phyloP scores from a whole-genome alignment of 2,797 vertebrate genomes.

The Gallinago nigripennis region DNA sequence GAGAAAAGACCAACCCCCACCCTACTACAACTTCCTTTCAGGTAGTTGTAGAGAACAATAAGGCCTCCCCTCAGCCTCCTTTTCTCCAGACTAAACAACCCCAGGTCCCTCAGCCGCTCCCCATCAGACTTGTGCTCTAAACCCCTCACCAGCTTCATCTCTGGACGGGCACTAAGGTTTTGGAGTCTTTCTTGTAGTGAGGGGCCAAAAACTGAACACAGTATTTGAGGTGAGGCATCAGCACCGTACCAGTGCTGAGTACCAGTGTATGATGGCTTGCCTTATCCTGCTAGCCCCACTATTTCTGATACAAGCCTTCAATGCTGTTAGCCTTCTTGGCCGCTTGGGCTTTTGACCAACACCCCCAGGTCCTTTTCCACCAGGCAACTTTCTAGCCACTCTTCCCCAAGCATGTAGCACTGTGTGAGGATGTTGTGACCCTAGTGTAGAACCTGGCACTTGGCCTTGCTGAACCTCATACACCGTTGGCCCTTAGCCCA shows the following conservation, averaged over 20 bases:
- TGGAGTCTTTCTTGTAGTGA: no score
- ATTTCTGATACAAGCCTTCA: no score
- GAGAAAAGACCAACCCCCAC: background rate
- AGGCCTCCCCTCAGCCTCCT: background rate
- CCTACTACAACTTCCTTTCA: background rate
- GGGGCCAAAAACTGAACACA: no score
- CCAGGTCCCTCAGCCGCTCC: background rate
- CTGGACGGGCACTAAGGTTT: no score
- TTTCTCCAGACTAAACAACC: background rate
- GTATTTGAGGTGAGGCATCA: no score
- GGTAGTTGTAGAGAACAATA: background rate
- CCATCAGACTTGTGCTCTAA: background rate
- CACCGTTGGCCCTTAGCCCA: accelerated
- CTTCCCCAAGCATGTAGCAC: accelerated
- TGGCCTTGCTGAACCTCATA: background rate
- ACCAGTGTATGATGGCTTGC: no score
- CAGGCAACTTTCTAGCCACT: background rate
- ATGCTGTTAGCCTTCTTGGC: no score
- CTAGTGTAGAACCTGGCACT: accelerated
- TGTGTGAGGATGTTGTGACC: background rate
- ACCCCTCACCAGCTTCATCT: no score
- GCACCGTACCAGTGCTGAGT: no score
- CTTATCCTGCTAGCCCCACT: no score
- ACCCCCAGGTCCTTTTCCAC: accelerated
- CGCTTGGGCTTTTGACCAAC: accelerated